phyloP scores from a whole-genome alignment of 2,888 invertebrate species.

The Ptilodon capucinus region DNA sequence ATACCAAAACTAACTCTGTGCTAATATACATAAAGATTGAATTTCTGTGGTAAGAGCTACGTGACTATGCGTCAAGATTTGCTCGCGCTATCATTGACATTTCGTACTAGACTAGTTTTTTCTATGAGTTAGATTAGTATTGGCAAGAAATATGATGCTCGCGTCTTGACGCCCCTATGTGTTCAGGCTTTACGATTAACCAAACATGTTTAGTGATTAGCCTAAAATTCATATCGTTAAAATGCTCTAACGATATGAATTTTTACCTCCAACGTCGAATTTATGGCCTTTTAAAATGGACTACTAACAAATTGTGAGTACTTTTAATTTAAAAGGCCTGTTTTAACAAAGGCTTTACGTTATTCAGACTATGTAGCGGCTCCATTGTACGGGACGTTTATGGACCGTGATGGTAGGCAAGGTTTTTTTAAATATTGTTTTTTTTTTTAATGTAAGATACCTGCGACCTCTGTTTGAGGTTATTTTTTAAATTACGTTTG shows the following conservation, averaged over 20 bases:
- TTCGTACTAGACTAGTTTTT: too few species aligned
- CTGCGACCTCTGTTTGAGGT: too few species aligned
- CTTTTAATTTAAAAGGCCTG: background rate
- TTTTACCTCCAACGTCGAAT: background rate
- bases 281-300: background rate
- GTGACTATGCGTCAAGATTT: too few species aligned
- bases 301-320: background rate
- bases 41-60: too few species aligned
- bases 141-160: too few species aligned
- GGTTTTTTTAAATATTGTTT: background rate
- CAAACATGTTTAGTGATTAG: conserved; percentile 6
- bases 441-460: background rate
- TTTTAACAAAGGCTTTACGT: background rate
- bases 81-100: too few species aligned
- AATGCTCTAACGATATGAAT: background rate
- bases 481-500: background rate
- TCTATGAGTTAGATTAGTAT: too few species aligned
- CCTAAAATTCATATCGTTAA: too few species aligned
- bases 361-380: background rate
- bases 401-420: background rate
- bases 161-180: too few species aligned
- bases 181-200: too few species aligned
- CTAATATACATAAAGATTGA: too few species aligned
- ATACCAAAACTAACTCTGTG: too few species aligned
- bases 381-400: background rate